phyloP scores from a whole-genome alignment of 2,113 vertebrate species.

The Sterrhoptilus dennistouni region DNA sequence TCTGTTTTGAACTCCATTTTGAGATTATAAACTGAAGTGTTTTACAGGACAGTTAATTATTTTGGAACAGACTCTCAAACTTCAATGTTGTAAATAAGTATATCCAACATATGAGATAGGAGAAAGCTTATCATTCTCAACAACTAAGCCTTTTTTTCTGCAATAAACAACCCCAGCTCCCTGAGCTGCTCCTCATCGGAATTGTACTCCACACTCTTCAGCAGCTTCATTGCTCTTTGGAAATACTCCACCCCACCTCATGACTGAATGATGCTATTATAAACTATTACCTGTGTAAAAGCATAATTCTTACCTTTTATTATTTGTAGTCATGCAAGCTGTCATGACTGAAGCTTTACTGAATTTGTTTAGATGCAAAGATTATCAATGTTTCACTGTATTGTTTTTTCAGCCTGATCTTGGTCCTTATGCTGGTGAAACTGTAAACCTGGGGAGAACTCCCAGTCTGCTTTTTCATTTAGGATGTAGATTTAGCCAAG shows the following conservation, averaged over 20 bases:
- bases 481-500: background rate
- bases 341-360: background rate
- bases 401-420: background rate
- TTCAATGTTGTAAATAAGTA: background rate
- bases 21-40: background rate
- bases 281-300: background rate
- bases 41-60: background rate
- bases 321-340: background rate
- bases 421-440: background rate
- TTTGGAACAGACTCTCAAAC: background rate
- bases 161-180: background rate
- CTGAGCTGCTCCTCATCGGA: background rate
- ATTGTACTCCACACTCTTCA: background rate
- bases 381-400: background rate
- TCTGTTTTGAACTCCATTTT: background rate
- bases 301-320: too few relatives aligned
- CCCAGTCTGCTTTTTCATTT: background rate
- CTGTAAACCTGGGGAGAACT: background rate
- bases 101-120: background rate
- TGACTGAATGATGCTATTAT: too few relatives aligned
- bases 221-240: background rate
- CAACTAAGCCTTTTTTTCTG: background rate
- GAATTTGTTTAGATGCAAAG: background rate
- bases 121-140: too few relatives aligned
- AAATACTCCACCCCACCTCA: background rate